These are phyloP conservation scores for Caenorhabditis afra DNA, from an alignment of 2,888 invertebrate genomes.

Conservation along the genomic window DNA sequence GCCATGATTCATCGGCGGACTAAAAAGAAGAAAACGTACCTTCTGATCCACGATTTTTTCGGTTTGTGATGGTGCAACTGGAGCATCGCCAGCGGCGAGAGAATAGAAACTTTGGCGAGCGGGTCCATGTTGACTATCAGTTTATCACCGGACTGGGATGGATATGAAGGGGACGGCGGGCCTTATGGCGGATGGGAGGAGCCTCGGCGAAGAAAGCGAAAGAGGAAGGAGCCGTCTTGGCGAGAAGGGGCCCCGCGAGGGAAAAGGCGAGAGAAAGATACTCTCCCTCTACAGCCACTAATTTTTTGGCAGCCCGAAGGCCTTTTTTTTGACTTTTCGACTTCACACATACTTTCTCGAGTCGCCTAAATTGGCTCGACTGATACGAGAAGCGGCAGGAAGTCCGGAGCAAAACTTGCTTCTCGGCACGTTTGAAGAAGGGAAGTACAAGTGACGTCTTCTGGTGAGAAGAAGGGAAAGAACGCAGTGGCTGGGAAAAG, in stretches of 20 bases:
- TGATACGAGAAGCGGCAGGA: conserved; percentile 49
- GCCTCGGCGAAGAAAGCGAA: conserved; percentile 9
- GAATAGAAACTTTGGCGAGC: conserved; percentile 64
- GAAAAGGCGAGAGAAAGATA: conserved; percentile 20
- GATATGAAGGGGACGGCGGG: conserved; percentile 1
- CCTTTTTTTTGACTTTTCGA: conserved; percentile 49
- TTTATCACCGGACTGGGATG: neutral
- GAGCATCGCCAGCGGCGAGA: conserved; percentile 70
- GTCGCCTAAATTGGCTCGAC: conserved; percentile 54
- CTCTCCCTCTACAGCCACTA: conserved; percentile 36
- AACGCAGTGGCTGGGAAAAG: neutral
- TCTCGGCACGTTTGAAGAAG: conserved; percentile 36
- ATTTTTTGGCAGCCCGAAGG: conserved; percentile 50
- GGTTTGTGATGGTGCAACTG: conserved; percentile 65
- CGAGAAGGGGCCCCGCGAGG: conserved; percentile 25
- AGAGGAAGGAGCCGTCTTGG: conserved; percentile 13
- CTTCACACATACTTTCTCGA: conserved; percentile 9
- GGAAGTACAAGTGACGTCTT: neutral
- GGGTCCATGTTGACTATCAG: conserved; percentile 49
- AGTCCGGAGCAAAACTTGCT: conserved; percentile 41
- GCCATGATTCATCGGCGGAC: conserved; percentile 20
- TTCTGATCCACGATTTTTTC: conserved; percentile 69
- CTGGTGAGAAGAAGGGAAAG: neutral
- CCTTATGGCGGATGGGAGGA: conserved; percentile 32
- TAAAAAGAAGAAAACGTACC: conserved; percentile 49